Percentiles rank a stretch among this genome's conserved stretches.
These are phyloP conservation scores for Monochamus alternatus DNA, from an alignment of 2,888 invertebrate species.

Conservation along the genomic window DNA sequence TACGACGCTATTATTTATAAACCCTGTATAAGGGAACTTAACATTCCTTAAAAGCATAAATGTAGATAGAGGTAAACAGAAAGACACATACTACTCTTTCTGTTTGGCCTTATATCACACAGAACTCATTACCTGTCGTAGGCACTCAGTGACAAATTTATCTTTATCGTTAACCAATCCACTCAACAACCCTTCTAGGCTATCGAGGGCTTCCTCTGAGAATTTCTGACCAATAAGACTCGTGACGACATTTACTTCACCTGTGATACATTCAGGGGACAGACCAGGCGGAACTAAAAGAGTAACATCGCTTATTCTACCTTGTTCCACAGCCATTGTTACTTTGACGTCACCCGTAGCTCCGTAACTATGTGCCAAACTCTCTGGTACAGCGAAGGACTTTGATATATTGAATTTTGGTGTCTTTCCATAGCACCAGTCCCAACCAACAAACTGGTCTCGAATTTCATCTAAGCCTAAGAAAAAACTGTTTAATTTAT, in stretches of 20 bases:
- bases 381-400: constrained; percentile 76
- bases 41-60: background rate
- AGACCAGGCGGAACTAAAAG: constrained; percentile 78
- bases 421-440: constrained; percentile 91
- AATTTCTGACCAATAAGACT: constrained; percentile 79
- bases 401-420: constrained; percentile 86
- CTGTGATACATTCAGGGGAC: constrained; percentile 75
- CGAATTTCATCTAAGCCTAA: constrained; percentile 81
- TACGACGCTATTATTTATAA: background rate
- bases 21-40: background rate
- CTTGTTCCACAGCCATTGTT: constrained; percentile 78
- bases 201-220: constrained; percentile 76
- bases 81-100: constrained; percentile 11
- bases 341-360: constrained; percentile 74
- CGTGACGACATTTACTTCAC: constrained; percentile 77
- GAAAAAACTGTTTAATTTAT: constrained; percentile 10
- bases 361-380: constrained; percentile 70
- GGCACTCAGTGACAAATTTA: constrained; percentile 77
- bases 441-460: constrained; percentile 83
- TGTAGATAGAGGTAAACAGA: constrained; percentile 7
- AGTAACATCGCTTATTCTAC: constrained; percentile 78
- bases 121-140: constrained; percentile 77
- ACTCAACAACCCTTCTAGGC: constrained; percentile 71
- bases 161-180: constrained; percentile 69
- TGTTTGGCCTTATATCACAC: constrained; percentile 59